Evolutionary conservation across 2,113 vertebrate species (phyloP).

Genomic region (Nothobranchius kuhntae): DNA sequence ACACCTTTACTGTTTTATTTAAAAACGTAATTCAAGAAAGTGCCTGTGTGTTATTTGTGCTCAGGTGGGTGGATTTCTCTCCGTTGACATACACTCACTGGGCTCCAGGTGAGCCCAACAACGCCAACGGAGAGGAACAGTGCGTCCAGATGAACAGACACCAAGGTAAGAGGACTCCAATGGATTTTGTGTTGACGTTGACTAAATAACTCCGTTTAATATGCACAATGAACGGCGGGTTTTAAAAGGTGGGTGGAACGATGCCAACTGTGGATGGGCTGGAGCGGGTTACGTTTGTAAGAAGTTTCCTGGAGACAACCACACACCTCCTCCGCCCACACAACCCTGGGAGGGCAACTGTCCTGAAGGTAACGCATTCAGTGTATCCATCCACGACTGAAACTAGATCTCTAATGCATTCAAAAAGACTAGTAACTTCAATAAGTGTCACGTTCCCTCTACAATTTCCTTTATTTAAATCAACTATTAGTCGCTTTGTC

Average conservation of each 20-base stretch:
- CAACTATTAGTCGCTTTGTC: too few relatives aligned
- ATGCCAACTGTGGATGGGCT: conserved; percentile 78
- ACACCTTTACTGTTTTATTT: too few relatives aligned
- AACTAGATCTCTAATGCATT: not conserved
- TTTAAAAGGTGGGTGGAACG: conserved; percentile 77
- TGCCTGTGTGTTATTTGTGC: not conserved
- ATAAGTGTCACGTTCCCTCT: too few relatives aligned
- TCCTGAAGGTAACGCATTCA: conserved; percentile 65
- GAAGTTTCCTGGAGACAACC: conserved; percentile 70
- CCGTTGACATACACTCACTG: conserved; percentile 77
- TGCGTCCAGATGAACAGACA: conserved; percentile 81
- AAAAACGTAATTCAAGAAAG: not conserved
- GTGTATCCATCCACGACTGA: too few relatives aligned
- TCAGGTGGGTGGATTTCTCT: conserved; percentile 77
- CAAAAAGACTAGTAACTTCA: too few relatives aligned
- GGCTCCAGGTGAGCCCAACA: conserved; percentile 78
- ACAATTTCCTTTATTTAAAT: too few relatives aligned
- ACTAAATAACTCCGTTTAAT: not conserved
- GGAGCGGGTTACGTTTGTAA: conserved; percentile 80
- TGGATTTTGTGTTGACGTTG: not conserved
- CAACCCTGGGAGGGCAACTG: conserved; percentile 81
- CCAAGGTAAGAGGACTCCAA: conserved; percentile 62
- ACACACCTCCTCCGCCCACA: conserved; percentile 77
- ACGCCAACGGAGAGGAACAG: conserved; percentile 80
- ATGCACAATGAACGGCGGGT: not conserved